Percentiles rank a stretch among this genome's conserved stretches.
These are phyloP conservation scores for Verasper variegatus DNA, from an alignment of 2,113 vertebrate species.

Conservation along the genomic window DNA sequence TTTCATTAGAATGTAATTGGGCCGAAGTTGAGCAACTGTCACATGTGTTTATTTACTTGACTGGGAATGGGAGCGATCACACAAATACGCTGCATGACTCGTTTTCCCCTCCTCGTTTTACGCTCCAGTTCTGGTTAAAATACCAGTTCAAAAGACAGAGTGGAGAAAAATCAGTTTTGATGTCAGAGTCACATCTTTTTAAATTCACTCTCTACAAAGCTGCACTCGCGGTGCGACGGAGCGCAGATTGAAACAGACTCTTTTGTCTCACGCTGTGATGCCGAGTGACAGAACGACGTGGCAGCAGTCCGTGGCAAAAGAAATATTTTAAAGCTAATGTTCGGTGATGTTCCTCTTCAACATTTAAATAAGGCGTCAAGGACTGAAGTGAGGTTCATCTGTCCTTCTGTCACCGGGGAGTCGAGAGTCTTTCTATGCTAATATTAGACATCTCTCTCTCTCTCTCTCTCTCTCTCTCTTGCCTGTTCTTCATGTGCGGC, in stretches of 20 bases:
- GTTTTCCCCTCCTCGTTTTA: conserved; percentile 7
- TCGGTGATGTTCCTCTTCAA: conserved; percentile 60
- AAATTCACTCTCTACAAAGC: background rate
- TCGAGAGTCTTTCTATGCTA: conserved; percentile 29
- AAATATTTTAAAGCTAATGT: conserved; percentile 63
- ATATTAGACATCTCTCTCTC: conserved; percentile 48
- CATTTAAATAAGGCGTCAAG: conserved; percentile 72
- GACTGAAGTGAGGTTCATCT: conserved; percentile 63
- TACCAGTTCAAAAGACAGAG: conserved; percentile 2
- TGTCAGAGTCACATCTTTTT: conserved; percentile 18
- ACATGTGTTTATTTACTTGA: conserved; percentile 18
- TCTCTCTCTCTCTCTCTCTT: conserved; percentile 25
- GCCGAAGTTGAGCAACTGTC: conserved; percentile 10
- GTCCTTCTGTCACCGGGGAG: conserved; percentile 59
- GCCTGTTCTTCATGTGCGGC: conserved; percentile 3
- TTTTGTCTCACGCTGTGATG: conserved; percentile 40
- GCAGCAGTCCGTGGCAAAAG: conserved; percentile 37
- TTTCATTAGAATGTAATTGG: conserved; percentile 39
- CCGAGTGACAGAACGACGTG: conserved; percentile 53
- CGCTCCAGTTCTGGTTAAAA: background rate
- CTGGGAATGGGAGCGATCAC: conserved; percentile 4
- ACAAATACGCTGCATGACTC: background rate
- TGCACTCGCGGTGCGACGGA: background rate
- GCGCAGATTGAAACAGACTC: conserved; percentile 26
- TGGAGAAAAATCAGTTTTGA: conserved; percentile 1